Conservation (phyloP, 2,797 vertebrate species). For the Varecia variegata region DNA sequence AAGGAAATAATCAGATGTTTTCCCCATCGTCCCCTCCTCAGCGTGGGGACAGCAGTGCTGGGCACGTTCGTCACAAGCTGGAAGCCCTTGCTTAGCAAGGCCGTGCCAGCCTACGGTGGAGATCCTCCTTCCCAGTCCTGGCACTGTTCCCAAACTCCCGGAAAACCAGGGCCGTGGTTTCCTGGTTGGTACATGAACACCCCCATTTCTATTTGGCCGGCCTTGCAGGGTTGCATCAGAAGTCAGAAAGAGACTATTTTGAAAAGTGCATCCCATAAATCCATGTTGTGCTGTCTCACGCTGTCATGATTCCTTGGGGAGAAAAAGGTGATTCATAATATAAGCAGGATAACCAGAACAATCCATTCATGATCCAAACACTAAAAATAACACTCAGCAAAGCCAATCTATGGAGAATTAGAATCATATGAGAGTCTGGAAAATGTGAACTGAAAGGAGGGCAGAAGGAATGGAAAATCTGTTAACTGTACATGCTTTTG, state of each 20-base stretch:
- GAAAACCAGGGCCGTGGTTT: background rate
- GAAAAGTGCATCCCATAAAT: background rate
- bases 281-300: rapidly evolving
- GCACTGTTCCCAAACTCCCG: too few species aligned
- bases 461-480: background rate
- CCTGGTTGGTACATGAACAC: background rate
- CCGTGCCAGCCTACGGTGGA: rapidly evolving
- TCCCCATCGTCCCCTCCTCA: background rate
- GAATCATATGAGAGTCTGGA: background rate
- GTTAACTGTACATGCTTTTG: background rate
- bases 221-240: background rate
- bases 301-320: background rate
- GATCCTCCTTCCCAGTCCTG: too few species aligned
- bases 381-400: background rate
- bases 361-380: background rate
- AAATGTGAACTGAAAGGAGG: background rate
- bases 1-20: background rate
- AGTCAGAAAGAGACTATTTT: background rate
- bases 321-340: background rate
- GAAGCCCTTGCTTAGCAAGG: background rate
- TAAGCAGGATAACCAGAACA: background rate
- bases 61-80: rapidly evolving
- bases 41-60: background rate
- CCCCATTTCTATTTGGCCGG: background rate
- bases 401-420: background rate